Evolutionary conservation across 2,888 invertebrate species (phyloP).

Genomic region (Eumerus sabulonum): DNA sequence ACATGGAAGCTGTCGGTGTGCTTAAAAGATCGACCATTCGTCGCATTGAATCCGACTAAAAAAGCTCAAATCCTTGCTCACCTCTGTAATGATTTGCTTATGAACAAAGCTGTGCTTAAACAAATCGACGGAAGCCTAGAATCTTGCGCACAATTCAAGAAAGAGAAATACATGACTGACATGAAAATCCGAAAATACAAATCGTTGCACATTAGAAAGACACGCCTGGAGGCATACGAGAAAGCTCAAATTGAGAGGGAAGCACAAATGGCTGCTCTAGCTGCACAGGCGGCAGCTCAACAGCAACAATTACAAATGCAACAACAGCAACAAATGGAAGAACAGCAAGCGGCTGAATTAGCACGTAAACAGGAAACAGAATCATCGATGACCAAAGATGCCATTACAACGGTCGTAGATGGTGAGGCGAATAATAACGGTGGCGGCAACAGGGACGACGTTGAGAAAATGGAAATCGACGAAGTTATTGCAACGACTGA

Average conservation of each 20-base stretch:
- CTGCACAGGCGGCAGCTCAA: slow-evolving; percentile 76
- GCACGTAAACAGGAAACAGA: slow-evolving; percentile 40
- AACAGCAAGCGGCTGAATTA: slow-evolving; percentile 28
- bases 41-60: slow-evolving; percentile 89
- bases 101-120: slow-evolving; percentile 93
- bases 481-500: slow-evolving; percentile 42
- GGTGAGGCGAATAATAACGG: slow-evolving; percentile 61
- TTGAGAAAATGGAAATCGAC: slow-evolving; percentile 74
- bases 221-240: slow-evolving; percentile 87
- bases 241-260: slow-evolving; percentile 78
- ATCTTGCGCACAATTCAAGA: slow-evolving; percentile 89
- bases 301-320: slow-evolving; percentile 77
- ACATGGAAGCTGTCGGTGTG: slow-evolving; percentile 90
- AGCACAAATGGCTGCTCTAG: slow-evolving; percentile 75
- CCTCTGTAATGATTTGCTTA: slow-evolving; percentile 95
- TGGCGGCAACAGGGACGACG: slow-evolving; percentile 68
- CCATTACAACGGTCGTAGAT: slow-evolving; percentile 6
- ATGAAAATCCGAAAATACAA: slow-evolving; percentile 94
- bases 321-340: slow-evolving; percentile 45
- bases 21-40: slow-evolving; percentile 90
- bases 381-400: slow-evolving; percentile 79
- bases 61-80: slow-evolving; percentile 94
- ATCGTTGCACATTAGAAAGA: slow-evolving; percentile 85
- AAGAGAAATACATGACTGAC: slow-evolving; percentile 95
- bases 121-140: slow-evolving; percentile 95